Conservation (phyloP, 2,113 vertebrate genomes). For the Labrus mixtus region DNA sequence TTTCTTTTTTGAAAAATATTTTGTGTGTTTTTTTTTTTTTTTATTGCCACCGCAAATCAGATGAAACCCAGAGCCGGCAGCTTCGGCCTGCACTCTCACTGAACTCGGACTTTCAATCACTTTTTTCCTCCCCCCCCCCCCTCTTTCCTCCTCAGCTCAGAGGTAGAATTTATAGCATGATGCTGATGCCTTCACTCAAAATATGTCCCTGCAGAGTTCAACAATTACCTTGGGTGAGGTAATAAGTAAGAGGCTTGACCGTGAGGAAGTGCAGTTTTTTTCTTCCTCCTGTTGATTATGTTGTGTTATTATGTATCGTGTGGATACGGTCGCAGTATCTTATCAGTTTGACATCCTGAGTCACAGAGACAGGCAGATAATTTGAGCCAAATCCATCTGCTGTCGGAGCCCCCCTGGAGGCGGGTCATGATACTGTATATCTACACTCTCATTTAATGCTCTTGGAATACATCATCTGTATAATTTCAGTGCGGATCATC, state of each 20-base stretch:
- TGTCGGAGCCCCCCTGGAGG: slow-evolving; percentile 59
- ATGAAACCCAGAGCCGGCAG: slow-evolving; percentile 92
- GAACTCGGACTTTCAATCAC: slow-evolving; percentile 91
- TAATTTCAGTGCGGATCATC: slow-evolving; percentile 59
- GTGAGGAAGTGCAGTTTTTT: slow-evolving; percentile 81
- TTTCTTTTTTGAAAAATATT: background rate
- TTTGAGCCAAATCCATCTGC: slow-evolving; percentile 74
- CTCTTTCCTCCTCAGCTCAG: slow-evolving; percentile 55
- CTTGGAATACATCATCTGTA: slow-evolving; percentile 65
- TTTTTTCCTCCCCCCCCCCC: no score
- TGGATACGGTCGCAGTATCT: slow-evolving; percentile 70
- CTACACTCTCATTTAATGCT: slow-evolving; percentile 59
- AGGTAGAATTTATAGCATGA: slow-evolving; percentile 90
- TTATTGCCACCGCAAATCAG: slow-evolving; percentile 96
- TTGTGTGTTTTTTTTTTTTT: slow-evolving; percentile 85
- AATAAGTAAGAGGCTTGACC: slow-evolving; percentile 87
- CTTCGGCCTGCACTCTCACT: slow-evolving; percentile 93
- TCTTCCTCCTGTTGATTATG: slow-evolving; percentile 61
- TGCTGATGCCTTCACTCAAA: slow-evolving; percentile 90
- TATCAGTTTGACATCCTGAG: slow-evolving; percentile 78
- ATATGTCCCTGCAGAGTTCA: slow-evolving; percentile 81
- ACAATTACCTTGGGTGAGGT: slow-evolving; percentile 89
- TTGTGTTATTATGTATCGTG: slow-evolving; percentile 61
- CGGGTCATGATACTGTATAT: slow-evolving; percentile 56
- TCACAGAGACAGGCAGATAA: slow-evolving; percentile 63